phyloP scores from a whole-genome alignment of 2,888 invertebrate species.

The Andrena chrysosceles region DNA sequence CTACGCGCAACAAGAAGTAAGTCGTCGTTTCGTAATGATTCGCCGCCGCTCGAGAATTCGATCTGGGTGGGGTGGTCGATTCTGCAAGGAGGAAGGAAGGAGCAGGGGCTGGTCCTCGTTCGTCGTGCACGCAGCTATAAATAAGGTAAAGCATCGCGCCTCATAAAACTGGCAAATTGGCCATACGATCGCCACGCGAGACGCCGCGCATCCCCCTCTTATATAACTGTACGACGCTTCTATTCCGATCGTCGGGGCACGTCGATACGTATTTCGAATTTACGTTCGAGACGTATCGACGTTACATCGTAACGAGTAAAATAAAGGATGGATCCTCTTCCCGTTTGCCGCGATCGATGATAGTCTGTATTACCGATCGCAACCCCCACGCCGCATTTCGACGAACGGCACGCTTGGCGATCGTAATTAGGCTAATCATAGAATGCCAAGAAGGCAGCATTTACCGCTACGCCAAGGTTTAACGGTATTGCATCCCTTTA shows the following conservation, averaged over 20 bases:
- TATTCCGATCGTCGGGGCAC: background rate
- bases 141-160: slow-evolving; percentile 65
- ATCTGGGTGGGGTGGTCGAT: slow-evolving; percentile 42
- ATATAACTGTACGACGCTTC: slow-evolving; percentile 17
- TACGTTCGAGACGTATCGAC: background rate
- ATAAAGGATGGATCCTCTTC: background rate
- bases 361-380: background rate
- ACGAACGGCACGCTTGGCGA: background rate
- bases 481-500: background rate
- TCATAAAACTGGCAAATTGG: slow-evolving; percentile 77
- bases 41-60: slow-evolving; percentile 54
- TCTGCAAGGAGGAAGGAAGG: slow-evolving; percentile 30
- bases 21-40: slow-evolving; percentile 57
- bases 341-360: background rate
- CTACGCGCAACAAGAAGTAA: slow-evolving; percentile 62
- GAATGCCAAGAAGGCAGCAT: background rate
- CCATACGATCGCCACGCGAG: slow-evolving; percentile 72
- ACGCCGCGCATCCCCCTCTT: slow-evolving; percentile 31
- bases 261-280: slow-evolving; percentile 1
- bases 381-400: background rate
- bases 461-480: no score
- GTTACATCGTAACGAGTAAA: slow-evolving; percentile 7
- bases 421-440: slow-evolving; percentile 6
- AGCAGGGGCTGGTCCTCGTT: slow-evolving; percentile 43
- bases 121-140: slow-evolving; percentile 46